Conservation (phyloP, 2,888 invertebrate species). For the Macaria liturata region DNA sequence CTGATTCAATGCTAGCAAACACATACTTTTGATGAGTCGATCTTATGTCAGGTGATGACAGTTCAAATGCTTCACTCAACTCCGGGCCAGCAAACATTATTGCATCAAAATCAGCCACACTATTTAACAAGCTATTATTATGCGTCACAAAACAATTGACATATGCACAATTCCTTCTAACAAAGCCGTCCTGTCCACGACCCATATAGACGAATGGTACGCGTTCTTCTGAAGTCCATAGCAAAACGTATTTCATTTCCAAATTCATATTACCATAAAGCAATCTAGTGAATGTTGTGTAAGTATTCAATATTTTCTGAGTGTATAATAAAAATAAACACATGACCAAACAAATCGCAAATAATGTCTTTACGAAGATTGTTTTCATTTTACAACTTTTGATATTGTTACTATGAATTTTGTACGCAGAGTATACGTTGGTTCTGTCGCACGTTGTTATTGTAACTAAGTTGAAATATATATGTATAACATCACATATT, state of each 20-base stretch:
- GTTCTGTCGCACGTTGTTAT: too few relatives aligned
- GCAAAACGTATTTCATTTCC: constrained; percentile 49
- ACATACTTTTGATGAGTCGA: constrained; percentile 59
- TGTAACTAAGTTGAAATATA: too few relatives aligned
- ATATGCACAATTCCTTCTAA: constrained; percentile 50
- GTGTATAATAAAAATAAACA: too few relatives aligned
- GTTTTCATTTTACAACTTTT: too few relatives aligned
- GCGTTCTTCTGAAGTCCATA: constrained; percentile 47
- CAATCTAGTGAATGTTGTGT: too few relatives aligned
- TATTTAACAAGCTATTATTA: constrained; percentile 40
- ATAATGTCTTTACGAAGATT: too few relatives aligned
- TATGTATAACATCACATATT: too few relatives aligned
- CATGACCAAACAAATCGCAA: too few relatives aligned
- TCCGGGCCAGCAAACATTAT: constrained; percentile 59
- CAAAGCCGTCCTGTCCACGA: constrained; percentile 44
- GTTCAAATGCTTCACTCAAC: constrained; percentile 30
- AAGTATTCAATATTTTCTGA: too few relatives aligned
- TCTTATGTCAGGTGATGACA: constrained; percentile 44
- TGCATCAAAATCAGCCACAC: constrained; percentile 54
- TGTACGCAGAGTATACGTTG: too few relatives aligned
- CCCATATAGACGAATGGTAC: constrained; percentile 51
- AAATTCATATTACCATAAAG: too few relatives aligned
- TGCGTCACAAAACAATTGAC: constrained; percentile 61
- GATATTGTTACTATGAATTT: too few relatives aligned
- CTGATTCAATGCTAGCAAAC: constrained; percentile 61